These are phyloP conservation scores for Galerucella nymphaeae DNA, from an alignment of 2,888 invertebrate genomes.

Conservation along the genomic window DNA sequence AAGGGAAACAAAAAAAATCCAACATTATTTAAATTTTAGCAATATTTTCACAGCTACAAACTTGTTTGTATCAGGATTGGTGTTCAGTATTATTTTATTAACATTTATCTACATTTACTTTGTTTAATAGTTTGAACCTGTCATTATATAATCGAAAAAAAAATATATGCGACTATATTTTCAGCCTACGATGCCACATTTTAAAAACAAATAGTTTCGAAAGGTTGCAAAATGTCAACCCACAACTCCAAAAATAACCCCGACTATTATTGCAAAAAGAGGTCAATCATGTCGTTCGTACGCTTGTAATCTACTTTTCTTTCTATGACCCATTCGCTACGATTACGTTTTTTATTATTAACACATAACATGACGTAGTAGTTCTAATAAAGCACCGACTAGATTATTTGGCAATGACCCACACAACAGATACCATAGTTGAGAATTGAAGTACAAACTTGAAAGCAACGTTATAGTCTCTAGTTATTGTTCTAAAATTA, in stretches of 20 bases:
- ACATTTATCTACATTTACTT: neutral
- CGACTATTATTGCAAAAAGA: slow-evolving; percentile 30
- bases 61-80: no score
- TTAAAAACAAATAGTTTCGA: slow-evolving; percentile 23
- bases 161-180: slow-evolving; percentile 15
- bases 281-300: slow-evolving; percentile 23
- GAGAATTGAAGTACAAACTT: no score
- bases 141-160: neutral
- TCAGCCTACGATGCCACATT: slow-evolving; percentile 21
- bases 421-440: no score
- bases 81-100: neutral
- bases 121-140: neutral
- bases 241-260: slow-evolving; percentile 31
- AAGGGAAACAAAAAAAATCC: no score
- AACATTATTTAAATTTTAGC: no score
- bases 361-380: neutral
- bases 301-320: slow-evolving; percentile 11
- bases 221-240: slow-evolving; percentile 33
- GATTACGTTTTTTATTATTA: neutral
- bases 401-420: neutral
- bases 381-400: neutral
- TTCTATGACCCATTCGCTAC: neutral
- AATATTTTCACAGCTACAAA: no score
- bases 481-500: no score
- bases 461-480: no score